Base-by-base conservation (phyloP, 2,888 invertebrate genomes). In the Rotaria magnacalcarata region DNA sequence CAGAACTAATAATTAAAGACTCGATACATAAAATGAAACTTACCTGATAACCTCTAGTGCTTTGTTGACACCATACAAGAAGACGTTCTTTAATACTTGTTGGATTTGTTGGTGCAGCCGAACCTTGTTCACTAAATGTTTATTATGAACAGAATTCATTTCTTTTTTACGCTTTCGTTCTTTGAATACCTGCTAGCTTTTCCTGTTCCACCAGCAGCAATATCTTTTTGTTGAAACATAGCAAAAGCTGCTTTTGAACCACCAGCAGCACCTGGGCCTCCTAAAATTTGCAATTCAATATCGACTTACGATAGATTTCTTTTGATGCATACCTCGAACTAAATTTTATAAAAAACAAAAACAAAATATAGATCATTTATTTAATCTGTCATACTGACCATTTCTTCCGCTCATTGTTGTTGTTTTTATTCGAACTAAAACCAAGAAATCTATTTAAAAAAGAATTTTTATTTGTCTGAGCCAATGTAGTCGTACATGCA, bases 181-280 rank as follows among this genome's bases (percentile, higher is more conserved):
- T 19, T 34, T 16, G 14, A 47, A 47, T 54, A 60, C 56, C 84
- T 84, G 84, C 84, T 84, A 11, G n/a, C 85, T 50, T 87, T 87
- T 67, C 87, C 87, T 41, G 84, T 80, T 84, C 87, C 87, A 27
- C 85, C 87, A 43, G 52, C 85, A 24, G 85, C 87, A 24, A 58
- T 85, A 47, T 87, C 87, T 50, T 87, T 87, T 34, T 85, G 75
- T 74, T 87, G 87, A 85, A 87, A 87, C 60, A 87, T 80, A 19
- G 87, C 34, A 85, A 87, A 87, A 24, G 87, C 87, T 27, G 85
- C 80, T 80, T 80, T 80, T 43, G 80, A 47, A 47, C 47, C 24
- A 24, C 80, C 54, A 54, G 47, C 47, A 80, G 19, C 74, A 34
- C 41, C 67, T 1, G 34, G 16, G 10, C 75, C 80, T 80, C 80